These are phyloP conservation scores for Ageneiosus marmoratus DNA, from an alignment of 2,113 vertebrate species.

Conservation along the genomic window DNA sequence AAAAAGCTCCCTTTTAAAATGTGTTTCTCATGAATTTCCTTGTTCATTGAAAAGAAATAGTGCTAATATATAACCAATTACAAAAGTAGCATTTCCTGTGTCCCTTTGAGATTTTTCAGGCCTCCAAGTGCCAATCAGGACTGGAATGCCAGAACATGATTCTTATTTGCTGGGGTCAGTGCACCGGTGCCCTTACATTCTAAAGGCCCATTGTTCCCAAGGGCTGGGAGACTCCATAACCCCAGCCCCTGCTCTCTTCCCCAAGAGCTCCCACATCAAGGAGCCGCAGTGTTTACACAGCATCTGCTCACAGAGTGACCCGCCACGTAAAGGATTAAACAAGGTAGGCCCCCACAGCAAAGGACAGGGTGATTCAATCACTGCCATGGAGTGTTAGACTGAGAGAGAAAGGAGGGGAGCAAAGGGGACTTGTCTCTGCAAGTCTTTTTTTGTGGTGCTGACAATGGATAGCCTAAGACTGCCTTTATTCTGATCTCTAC, in stretches of 20 bases:
- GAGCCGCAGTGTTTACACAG: constrained; percentile 76
- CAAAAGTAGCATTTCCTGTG: constrained; percentile 79
- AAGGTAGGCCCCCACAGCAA: constrained; percentile 60
- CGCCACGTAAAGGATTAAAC: constrained; percentile 74
- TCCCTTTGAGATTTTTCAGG: constrained; percentile 73
- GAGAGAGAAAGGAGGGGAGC: constrained; percentile 20
- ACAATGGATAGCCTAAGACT: constrained; percentile 34
- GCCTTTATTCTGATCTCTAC: constrained; percentile 13
- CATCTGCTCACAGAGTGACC: constrained; percentile 72
- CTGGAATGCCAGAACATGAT: constrained; percentile 80
- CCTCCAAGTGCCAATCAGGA: constrained; percentile 80
- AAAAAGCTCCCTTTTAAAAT: constrained; percentile 62
- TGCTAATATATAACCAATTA: constrained; percentile 80
- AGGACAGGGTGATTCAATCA: constrained; percentile 51
- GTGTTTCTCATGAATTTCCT: constrained; percentile 72
- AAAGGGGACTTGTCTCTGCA: constrained; percentile 37
- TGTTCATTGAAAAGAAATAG: constrained; percentile 69
- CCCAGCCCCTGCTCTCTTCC: constrained; percentile 56
- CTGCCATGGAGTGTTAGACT: constrained; percentile 43
- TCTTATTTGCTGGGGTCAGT: constrained; percentile 80
- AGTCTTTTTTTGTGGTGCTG: constrained; percentile 28
- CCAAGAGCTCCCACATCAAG: constrained; percentile 72
- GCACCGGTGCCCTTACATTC: constrained; percentile 77
- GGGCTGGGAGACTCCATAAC: constrained; percentile 68
- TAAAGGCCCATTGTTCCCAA: constrained; percentile 80